Evolutionary conservation across 2,797 vertebrate species (phyloP).

Genomic region (Anas capensis): DNA sequence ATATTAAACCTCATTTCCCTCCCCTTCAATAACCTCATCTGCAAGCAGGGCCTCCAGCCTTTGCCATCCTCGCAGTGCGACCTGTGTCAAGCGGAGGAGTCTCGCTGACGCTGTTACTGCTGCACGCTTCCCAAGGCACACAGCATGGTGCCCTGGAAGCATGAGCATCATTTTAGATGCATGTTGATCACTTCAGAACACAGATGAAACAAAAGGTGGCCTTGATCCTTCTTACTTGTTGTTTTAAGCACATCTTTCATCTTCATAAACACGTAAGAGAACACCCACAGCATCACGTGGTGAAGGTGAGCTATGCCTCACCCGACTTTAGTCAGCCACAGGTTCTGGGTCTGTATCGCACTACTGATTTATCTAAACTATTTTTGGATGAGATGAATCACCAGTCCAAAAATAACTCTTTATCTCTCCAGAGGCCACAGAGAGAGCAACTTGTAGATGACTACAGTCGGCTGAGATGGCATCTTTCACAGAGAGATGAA

Average conservation of each 20-base stretch:
- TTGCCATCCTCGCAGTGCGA: neutral
- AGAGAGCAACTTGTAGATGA: neutral
- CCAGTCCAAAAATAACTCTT: neutral
- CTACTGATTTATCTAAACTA: neutral
- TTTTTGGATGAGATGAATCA: neutral
- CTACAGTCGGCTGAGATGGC: neutral
- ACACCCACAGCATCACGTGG: neutral
- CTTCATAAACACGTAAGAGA: neutral
- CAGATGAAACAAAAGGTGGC: neutral
- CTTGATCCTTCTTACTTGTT: neutral
- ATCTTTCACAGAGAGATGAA: neutral
- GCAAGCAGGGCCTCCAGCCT: neutral
- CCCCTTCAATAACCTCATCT: neutral
- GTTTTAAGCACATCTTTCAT: neutral
- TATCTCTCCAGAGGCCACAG: neutral
- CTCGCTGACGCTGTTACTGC: neutral
- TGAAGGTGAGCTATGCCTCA: neutral
- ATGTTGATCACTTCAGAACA: neutral
- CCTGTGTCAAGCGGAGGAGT: neutral
- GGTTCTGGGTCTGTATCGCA: neutral
- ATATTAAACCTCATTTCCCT: neutral
- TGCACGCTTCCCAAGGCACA: neutral
- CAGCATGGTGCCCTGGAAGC: neutral
- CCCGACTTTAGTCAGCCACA: neutral
- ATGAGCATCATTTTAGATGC: neutral